Base-by-base conservation (phyloP, 2,113 vertebrate species). In the Bujurquina vittata region DNA sequence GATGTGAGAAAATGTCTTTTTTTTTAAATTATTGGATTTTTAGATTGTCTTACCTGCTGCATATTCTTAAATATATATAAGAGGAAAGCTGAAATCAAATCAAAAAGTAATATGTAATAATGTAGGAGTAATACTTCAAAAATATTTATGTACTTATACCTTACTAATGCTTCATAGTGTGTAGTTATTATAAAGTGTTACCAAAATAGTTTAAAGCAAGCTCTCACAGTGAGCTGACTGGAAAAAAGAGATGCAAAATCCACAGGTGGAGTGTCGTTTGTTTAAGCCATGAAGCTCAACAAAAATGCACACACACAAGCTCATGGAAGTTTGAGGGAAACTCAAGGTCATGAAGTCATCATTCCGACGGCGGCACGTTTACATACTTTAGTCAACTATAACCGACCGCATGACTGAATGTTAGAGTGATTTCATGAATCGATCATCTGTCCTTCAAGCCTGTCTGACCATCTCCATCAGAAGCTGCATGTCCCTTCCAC, bases 361-460 rank as follows among this genome's bases (percentile, higher is more conserved):
- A 3, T 20, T 54, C 46, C 67, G 1, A 54, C 17, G 31, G 46
- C 18, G 6, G 26, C 65, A 72, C 22, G 46, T 72, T 72, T 72
- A 33, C 67, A 54, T 31, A 49, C 26, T 0, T 49, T 10, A 72
- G 10, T 72, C 67, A 72, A 33, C 26, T 72, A 54, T 33, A 72
- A 54, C 43, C 46, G 26, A 54, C 5, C 67, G 29, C 52, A 72
- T 52, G 43, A 69, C 52, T 22, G 29, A 69, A 52, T 52, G 49
- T 69, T 69, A 52, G 43, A 31, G 17, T 2, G 65, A 72, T 46
- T 54, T 33, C 46, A 72, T 31, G 46, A 72, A 72, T 72, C 6
- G 46, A 54, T 72, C 67, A 72, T 72, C 67, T 72, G 67, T 72
- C 67, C 67, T 72, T 72, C 46, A 72, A 72, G 67, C 67, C 46